These are phyloP conservation scores for Hyperoplus immaculatus DNA, from an alignment of 2,797 vertebrate species.

Conservation along the genomic window DNA sequence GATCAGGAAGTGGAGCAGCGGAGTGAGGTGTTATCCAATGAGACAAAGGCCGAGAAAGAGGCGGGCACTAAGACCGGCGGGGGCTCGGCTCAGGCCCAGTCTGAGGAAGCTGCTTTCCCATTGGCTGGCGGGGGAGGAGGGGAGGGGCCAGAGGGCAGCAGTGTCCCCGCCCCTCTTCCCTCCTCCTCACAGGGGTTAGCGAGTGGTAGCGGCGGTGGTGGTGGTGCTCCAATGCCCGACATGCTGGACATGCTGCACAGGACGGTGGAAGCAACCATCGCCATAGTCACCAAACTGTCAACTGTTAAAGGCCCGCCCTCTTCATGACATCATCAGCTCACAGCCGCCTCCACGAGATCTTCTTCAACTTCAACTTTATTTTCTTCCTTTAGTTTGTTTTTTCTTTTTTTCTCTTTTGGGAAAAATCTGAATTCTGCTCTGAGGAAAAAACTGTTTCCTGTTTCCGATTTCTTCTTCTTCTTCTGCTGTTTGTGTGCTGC, in stretches of 20 bases:
- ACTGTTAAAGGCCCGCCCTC: conserved; percentile 88
- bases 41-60: conserved; percentile 87
- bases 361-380: neutral
- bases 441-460: conserved; percentile 27
- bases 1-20: conserved; percentile 79
- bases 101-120: conserved; percentile 87
- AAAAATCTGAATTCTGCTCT: conserved; percentile 36
- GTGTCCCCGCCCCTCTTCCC: conserved; percentile 86
- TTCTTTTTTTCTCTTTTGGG: conserved; percentile 35
- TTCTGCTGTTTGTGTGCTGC: conserved; percentile 64
- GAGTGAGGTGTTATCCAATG: conserved; percentile 79
- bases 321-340: conserved; percentile 92
- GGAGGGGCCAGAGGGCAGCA: conserved; percentile 87
- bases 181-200: conserved; percentile 86
- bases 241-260: conserved; percentile 96
- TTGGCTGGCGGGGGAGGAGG: conserved; percentile 78
- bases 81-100: conserved; percentile 49
- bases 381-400: neutral
- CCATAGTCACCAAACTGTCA: conserved; percentile 94
- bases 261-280: conserved; percentile 96
- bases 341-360: conserved; percentile 54
- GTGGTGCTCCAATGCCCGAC: conserved; percentile 86
- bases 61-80: conserved; percentile 80
- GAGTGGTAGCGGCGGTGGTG: conserved; percentile 66
- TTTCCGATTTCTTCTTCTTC: conserved; percentile 15